Percentiles rank a stretch among this genome's conserved stretches.
These are phyloP conservation scores for Cathartes aura DNA, from an alignment of 2,113 vertebrate species.

Conservation along the genomic window DNA sequence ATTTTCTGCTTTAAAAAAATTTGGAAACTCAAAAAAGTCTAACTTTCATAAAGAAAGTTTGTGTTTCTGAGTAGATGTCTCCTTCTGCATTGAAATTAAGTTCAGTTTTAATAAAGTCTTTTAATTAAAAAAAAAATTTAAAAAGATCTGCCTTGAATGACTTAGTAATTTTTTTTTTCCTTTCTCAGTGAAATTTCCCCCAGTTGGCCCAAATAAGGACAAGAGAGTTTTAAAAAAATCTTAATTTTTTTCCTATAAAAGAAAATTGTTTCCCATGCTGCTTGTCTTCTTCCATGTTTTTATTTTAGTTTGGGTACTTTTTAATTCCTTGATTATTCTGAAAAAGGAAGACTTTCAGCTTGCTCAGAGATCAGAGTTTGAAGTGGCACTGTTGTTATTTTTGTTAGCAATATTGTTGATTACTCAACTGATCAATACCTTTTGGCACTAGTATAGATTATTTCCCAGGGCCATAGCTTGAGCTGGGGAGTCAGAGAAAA, in stretches of 20 bases:
- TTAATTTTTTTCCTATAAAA: neutral
- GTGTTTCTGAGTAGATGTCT: neutral
- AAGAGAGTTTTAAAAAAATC: neutral
- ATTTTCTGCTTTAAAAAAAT: neutral
- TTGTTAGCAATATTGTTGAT: neutral
- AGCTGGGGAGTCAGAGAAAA: neutral
- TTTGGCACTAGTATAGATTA: neutral
- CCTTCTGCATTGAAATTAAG: neutral
- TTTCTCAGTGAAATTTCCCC: neutral
- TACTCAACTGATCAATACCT: neutral
- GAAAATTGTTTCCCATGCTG: neutral
- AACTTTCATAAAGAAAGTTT: neutral
- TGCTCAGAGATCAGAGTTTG: neutral
- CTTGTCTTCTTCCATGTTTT: neutral
- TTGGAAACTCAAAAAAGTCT: neutral
- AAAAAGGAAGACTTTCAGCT: neutral
- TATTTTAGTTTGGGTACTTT: neutral
- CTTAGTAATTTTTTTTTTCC: neutral
- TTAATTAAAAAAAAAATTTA: neutral
- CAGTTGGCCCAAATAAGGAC: neutral
- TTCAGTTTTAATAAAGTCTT: neutral
- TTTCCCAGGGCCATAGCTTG: neutral
- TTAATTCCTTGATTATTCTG: neutral
- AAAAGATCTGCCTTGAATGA: neutral
- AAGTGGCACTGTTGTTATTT: neutral